Percentiles rank a stretch among this genome's conserved stretches.
Conservation (phyloP, 2,888 invertebrate genomes). For the Fragum fragum region DNA sequence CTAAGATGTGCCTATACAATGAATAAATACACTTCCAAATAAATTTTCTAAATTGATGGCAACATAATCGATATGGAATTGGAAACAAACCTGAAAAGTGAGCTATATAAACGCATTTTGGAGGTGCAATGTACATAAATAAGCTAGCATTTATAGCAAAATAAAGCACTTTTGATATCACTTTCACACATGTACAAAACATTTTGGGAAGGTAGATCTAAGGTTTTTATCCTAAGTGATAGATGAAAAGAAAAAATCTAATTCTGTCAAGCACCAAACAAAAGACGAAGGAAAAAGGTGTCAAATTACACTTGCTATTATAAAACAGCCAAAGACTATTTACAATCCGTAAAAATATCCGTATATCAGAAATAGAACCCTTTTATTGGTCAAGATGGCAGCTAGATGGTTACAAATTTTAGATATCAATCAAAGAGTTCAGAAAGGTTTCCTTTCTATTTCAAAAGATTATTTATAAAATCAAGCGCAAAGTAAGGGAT, state of each 20-base stretch:
- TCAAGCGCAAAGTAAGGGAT: neutral
- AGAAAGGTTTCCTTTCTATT: constrained; percentile 10
- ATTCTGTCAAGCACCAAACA: neutral
- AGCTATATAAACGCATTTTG: constrained; percentile 68
- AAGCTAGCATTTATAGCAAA: constrained; percentile 14
- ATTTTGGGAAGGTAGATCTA: too few relatives aligned
- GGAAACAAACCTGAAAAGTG: constrained; percentile 83
- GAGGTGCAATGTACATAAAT: constrained; percentile 49
- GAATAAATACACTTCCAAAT: constrained; percentile 22
- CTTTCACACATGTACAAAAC: too few relatives aligned
- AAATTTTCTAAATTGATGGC: constrained; percentile 26
- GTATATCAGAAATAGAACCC: constrained; percentile 25
- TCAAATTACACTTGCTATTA: too few relatives aligned
- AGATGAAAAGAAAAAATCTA: too few relatives aligned
- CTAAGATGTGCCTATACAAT: constrained; percentile 13
- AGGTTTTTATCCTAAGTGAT: too few relatives aligned
- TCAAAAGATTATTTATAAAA: neutral
- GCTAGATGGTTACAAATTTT: constrained; percentile 16
- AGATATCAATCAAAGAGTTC: constrained; percentile 41
- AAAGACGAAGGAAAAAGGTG: neutral
- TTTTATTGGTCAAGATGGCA: constrained; percentile 70
- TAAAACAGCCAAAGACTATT: neutral
- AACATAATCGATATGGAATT: constrained; percentile 79
- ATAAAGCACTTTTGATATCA: constrained; percentile 33
- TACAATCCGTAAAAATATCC: neutral